These are phyloP conservation scores for Addax nasomaculatus DNA, from an alignment of 2,113 vertebrate species.

Conservation along the genomic window DNA sequence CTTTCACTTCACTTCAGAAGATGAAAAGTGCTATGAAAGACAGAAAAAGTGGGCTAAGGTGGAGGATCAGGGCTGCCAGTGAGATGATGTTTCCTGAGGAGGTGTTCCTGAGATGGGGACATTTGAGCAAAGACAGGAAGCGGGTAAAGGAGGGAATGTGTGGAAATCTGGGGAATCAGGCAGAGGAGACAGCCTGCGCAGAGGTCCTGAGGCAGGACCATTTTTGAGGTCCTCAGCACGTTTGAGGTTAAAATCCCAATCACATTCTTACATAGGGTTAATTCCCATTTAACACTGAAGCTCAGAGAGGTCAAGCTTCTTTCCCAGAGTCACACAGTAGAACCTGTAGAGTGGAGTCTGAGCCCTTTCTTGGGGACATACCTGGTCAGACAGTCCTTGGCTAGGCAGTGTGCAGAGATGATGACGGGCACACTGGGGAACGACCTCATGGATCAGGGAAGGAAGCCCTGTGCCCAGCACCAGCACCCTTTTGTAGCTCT, in stretches of 20 bases:
- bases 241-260: background rate
- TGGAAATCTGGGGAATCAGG: background rate
- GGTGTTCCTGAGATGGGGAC: background rate
- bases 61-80: background rate
- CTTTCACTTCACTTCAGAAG: background rate
- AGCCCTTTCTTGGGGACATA: background rate
- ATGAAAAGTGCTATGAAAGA: background rate
- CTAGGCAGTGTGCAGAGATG: background rate
- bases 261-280: background rate
- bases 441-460: accelerated
- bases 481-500: background rate
- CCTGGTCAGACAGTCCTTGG: background rate
- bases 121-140: background rate
- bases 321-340: background rate
- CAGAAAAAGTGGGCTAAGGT: background rate
- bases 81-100: background rate
- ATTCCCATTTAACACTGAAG: background rate
- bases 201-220: background rate
- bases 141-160: background rate
- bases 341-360: background rate
- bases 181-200: background rate
- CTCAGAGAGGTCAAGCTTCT: background rate
- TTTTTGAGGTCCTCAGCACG: background rate
- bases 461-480: background rate
- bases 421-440: accelerated